Evolutionary conservation across 2,113 vertebrate species (phyloP).

Genomic region (Eublepharis macularius): DNA sequence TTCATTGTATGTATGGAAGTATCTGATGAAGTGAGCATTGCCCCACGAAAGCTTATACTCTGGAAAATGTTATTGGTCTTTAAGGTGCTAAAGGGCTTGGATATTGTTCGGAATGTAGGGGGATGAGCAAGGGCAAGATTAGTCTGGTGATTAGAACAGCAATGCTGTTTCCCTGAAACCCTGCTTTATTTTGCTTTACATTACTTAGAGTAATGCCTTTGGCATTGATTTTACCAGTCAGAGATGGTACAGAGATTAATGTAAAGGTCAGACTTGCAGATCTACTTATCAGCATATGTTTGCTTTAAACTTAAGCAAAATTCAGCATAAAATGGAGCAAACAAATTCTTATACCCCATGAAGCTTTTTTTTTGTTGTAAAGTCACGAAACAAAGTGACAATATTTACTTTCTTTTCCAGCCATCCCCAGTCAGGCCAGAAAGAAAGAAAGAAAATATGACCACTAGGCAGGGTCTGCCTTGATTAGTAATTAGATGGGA

Average conservation of each 20-base stretch:
- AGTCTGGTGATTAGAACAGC: neutral
- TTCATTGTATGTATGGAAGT: too few species aligned
- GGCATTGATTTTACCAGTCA: neutral
- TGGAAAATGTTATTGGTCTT: too few species aligned
- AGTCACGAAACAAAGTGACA: neutral
- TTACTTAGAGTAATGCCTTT: neutral
- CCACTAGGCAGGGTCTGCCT: too few species aligned
- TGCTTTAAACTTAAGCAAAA: neutral
- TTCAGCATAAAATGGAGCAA: neutral
- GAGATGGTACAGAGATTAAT: slow-evolving; percentile 1
- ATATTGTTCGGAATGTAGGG: neutral
- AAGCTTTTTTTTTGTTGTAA: neutral
- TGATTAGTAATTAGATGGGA: too few species aligned
- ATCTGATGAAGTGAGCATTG: too few species aligned
- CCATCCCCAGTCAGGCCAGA: neutral
- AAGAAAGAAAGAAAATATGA: neutral
- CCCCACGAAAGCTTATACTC: too few species aligned
- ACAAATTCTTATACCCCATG: neutral
- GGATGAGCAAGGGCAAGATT: neutral
- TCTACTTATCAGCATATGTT: neutral
- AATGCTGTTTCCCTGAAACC: neutral
- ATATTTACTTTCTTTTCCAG: neutral
- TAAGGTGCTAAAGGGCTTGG: too few species aligned
- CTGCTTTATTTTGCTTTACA: neutral
- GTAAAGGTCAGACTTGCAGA: neutral